Base-by-base conservation (phyloP, 2,113 vertebrate species). In the Limanda limanda region DNA sequence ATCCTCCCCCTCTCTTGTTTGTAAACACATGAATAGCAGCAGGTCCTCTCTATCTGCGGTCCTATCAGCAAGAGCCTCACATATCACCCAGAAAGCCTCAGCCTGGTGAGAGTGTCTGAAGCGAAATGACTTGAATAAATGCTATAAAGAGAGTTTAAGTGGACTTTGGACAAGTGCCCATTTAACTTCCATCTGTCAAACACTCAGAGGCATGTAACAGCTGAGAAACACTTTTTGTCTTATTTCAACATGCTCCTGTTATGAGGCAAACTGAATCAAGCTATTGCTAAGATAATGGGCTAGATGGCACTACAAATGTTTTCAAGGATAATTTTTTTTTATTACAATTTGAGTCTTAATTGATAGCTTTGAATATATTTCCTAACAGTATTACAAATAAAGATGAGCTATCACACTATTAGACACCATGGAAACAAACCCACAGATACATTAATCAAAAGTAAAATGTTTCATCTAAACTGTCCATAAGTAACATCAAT, bases 121-220 rank as follows among this genome's bases (percentile, higher is more conserved):
- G 70, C 75, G 45, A 78, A 68, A 47, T 54, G 24, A 68, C 61
- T 70, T 64, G 42, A 71, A 72, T n/a, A 64, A 61, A 65, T 71
- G 52, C 0, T 48, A 79, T 76, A 68, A 62, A 66, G 68, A 71
- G 70, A 65, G 64, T 67, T 73, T 52, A 70, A 79, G 59, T 76
- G 63, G 47, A 68, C 74, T 74, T 73, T 74, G 56, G 72, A 66
- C 58, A 73, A 77, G 68, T 57, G 54, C 55, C 45, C 59, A n/a
- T 78, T 86, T 18, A 64, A 57, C 62, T 69, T 76, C 17, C 59
- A 65, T 76, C 73, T 76, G 68, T 74, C 80, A 57, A 51, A 51
- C 48, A 17, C 48, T 51, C 15, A 47, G 24, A 64, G 24, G 45
- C 76, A 57, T 66, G 55, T 7, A 60, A 73, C 48, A 57, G 67